Conservation (phyloP, 2,113 vertebrate genomes). For the Macrotus californicus region DNA sequence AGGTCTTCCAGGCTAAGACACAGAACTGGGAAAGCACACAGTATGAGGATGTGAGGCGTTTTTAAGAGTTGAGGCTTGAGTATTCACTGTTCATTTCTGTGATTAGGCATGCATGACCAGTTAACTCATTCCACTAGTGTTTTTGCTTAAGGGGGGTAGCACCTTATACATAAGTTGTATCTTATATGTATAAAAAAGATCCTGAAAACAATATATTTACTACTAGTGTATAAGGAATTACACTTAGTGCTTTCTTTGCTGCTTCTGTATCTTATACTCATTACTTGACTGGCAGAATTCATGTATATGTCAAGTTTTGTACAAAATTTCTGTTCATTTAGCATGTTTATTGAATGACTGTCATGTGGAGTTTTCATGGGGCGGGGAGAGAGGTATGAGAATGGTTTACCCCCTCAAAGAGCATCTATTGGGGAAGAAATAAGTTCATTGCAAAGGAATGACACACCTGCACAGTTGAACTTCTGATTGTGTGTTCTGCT, state of each 20-base stretch:
- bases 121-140: not conserved
- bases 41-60: not conserved
- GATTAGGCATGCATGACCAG: not conserved
- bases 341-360: not conserved
- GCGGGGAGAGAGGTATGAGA: not conserved
- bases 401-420: not conserved
- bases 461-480: not conserved
- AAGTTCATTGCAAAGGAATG: not conserved
- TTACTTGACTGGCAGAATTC: not conserved
- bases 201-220: not conserved
- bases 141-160: too few species aligned
- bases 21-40: not conserved
- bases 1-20: not conserved
- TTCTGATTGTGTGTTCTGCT: not conserved
- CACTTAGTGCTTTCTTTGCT: not conserved
- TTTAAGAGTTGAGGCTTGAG: not conserved
- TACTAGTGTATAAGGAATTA: not conserved
- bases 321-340: not conserved
- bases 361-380: not conserved
- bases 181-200: not conserved
- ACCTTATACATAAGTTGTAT: constrained; percentile 57
- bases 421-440: not conserved
- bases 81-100: not conserved
- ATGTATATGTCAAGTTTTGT: not conserved
- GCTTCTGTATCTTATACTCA: not conserved